Percentiles rank a stretch among this genome's conserved stretches.
These are phyloP conservation scores for Yponomeuta cagnagella DNA, from an alignment of 2,888 invertebrate genomes.

Conservation along the genomic window DNA sequence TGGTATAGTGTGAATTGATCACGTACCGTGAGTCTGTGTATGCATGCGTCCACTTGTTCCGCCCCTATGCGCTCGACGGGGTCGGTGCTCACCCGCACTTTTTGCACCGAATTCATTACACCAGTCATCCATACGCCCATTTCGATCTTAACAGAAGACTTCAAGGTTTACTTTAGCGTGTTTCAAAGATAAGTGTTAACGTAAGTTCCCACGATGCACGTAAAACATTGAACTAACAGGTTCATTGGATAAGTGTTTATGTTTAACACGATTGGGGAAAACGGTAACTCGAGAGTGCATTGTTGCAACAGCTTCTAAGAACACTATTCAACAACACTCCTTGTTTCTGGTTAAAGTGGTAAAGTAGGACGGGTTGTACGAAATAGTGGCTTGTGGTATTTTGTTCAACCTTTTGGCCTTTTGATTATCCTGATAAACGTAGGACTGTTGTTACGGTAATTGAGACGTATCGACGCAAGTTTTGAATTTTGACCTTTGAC, in stretches of 20 bases:
- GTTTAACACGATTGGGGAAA: conserved; percentile 22
- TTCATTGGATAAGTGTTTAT: conserved; percentile 39
- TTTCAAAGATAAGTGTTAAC: background rate
- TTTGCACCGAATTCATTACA: conserved; percentile 63
- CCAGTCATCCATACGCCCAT: conserved; percentile 21
- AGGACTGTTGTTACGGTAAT: too few species aligned
- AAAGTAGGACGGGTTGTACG: conserved; percentile 1
- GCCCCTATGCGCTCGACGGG: conserved; percentile 72
- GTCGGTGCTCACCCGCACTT: conserved; percentile 50
- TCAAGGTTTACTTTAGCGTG: conserved; percentile 2
- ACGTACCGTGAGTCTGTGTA: background rate
- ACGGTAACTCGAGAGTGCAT: conserved; percentile 6
- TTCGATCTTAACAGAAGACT: background rate
- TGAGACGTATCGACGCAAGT: too few species aligned
- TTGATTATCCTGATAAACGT: background rate
- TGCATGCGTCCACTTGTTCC: conserved; percentile 60
- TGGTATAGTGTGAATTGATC: background rate
- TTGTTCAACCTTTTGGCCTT: background rate
- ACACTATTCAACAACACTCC: conserved; percentile 3
- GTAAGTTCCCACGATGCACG: conserved; percentile 55
- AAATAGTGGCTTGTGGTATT: background rate
- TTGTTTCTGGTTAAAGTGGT: conserved; percentile 4
- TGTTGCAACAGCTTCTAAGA: conserved; percentile 10
- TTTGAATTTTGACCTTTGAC: too few species aligned
- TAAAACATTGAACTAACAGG: conserved; percentile 39